Base-by-base conservation (phyloP, 2,888 invertebrate genomes). In the Amaurobius ferox region DNA sequence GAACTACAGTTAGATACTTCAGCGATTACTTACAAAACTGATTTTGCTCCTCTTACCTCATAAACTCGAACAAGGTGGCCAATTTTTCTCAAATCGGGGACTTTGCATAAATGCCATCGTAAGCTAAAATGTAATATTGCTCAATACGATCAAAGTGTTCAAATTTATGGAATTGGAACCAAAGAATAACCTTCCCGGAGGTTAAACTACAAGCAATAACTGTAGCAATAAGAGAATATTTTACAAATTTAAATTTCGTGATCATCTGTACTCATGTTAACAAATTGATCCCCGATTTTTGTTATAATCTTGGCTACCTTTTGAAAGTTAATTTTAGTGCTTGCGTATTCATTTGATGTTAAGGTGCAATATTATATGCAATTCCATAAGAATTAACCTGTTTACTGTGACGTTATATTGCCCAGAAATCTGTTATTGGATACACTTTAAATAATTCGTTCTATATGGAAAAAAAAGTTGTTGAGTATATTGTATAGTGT, bases 281-380 rank as follows among this genome's bases (percentile, higher is more conserved):
- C 23, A 55, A 9, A 35, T 7, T 35, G 35, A n/a, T 5, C 9
- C 44, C 55, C 55, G 55, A 55, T 55, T 55, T 55, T 16, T 23
- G 55, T 7, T 23, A 3, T 23, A 16, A 66, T 48, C 35, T 48
- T 76, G 74, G 83, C 72, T 66, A 72, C 77, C 64, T 71, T 77
- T 55, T 32, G 32, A 35, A 81, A 62, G 66, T 32, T 48, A 30
- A 79, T 64, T 55, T 67, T 76, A 74, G 86, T 86, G 86, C 79
- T 86, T 79, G 86, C 79, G 86, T 79, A 86, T 74, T 73, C 86
- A 74, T 86, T 79, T 86, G 86, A 39, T 71, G 74, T 62, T 48
- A 79, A 79, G 79, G 86, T 86, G 86, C 86, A 86, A 86, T 86
- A 86, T 66, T 79, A 23, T 74, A 79, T 70, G 76, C 73, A 86